These are phyloP conservation scores for Polypterus bichir DNA, from an alignment of 2,113 vertebrate species.

Conservation along the genomic window DNA sequence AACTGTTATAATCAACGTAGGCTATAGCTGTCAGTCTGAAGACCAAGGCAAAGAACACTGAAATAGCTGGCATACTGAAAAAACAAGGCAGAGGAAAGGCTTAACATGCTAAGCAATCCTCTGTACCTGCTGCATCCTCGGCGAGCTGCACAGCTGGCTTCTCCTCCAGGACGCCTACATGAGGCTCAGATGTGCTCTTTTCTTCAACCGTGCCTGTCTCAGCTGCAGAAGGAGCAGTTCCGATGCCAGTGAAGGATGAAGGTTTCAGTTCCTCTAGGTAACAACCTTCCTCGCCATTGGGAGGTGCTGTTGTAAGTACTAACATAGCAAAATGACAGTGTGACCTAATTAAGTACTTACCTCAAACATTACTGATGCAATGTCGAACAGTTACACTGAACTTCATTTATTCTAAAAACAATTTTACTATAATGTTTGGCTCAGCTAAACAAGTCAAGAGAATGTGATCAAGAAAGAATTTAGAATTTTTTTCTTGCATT, in stretches of 20 bases:
- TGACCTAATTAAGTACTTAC: constrained; percentile 30
- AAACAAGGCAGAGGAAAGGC: not conserved
- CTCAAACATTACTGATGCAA: not conserved
- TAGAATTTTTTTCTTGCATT: not conserved
- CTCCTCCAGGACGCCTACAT: constrained; percentile 51
- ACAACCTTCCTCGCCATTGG: constrained; percentile 56
- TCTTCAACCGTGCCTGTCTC: constrained; percentile 55
- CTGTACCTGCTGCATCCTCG: constrained; percentile 71
- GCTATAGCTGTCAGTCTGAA: not conserved
- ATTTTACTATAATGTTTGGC: too few species aligned
- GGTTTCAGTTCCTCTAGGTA: constrained; percentile 48
- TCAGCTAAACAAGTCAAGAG: too few species aligned
- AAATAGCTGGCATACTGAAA: not conserved
- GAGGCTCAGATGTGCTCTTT: constrained; percentile 51
- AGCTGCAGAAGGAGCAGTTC: constrained; percentile 52
- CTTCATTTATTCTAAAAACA: too few species aligned
- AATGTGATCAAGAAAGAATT: too few species aligned
- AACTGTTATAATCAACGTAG: not conserved
- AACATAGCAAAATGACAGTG: constrained; percentile 2
- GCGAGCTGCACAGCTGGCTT: constrained; percentile 51
- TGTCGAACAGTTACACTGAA: too few species aligned
- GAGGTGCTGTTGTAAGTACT: constrained; percentile 59
- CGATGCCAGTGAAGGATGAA: constrained; percentile 40
- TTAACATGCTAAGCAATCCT: constrained; percentile 4
- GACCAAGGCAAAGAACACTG: not conserved